Evolutionary conservation across 2,888 invertebrate species (phyloP), one percentile per base, ranked within the genome.

Genomic region (Conops quadrifasciatus): DNA sequence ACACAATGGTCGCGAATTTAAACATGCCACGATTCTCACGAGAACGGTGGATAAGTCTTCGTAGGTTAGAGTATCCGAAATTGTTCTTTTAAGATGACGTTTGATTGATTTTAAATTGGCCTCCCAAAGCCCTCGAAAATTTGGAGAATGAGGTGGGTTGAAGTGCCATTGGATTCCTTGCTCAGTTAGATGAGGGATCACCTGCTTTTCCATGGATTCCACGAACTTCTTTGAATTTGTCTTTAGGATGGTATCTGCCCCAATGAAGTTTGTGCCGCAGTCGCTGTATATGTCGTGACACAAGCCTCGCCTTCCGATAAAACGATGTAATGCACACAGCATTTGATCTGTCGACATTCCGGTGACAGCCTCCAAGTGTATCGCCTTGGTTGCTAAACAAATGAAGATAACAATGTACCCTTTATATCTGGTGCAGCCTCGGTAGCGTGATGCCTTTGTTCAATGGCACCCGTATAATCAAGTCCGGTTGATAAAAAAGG

Each of bases 1-100:
- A n/a, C 70, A 70, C 30, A 74, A 45, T 13, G 70, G 72, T 43
- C 72, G 56, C n/a, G 66, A 73, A 56, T 72, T 74, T 2, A 71
- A 47, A 28, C 70, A 72, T 1, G 69, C 67, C 16, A 72, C 68
- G 45, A 74, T 72, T 65, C 56, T 58, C 13, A 58, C 59, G 19
- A 72, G 66, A 0, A 72, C 74, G 0, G 71, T 72, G n/a, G 65
- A 62, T 5, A 74, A 56, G 49, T 68, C 60, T 59, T 74, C 72
- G 26, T 53, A 74, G 1, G 69, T 74, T 19, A 69, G 51, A 4
- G 56, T 69, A 19, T 69, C 62, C 4, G 19, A 53, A 36, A 72
- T 45, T 15, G 60, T 47, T 11, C 71, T 63, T 16, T 71, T 72
- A 1, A 72, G 51, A 21, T 72, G 69, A 47, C 65, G 26, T 53